Conservation (phyloP, 1,140 invertebrate genomes). For the Drosophila grimshawi region DNA sequence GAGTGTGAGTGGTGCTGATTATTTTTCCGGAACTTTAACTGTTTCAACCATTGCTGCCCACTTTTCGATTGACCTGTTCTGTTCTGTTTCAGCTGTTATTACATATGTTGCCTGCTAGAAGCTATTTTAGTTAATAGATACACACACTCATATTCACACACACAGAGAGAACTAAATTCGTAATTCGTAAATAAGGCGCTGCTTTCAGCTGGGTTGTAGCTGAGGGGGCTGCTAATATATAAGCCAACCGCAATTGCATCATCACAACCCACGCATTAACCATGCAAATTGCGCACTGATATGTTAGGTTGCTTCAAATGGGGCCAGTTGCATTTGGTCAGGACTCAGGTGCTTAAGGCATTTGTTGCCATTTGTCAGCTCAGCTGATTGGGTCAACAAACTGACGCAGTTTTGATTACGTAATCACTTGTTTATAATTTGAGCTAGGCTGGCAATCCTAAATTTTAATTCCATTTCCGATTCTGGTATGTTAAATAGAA, state of each 20-base stretch:
- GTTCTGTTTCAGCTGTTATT: too few species aligned
- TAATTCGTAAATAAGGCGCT: slow-evolving; percentile 33
- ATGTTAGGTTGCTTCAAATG: slow-evolving; percentile 17
- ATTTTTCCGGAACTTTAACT: too few species aligned
- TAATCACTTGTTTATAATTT: slow-evolving; percentile 73
- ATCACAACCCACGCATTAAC: slow-evolving; percentile 55
- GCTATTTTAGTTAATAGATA: slow-evolving; percentile 27
- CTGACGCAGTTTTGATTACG: slow-evolving; percentile 44
- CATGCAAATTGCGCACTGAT: slow-evolving; percentile 66
- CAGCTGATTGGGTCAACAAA: slow-evolving; percentile 74
- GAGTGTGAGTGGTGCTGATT: too few species aligned
- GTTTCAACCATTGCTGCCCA: too few species aligned
- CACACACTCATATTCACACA: not conserved
- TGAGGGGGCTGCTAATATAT: slow-evolving; percentile 24
- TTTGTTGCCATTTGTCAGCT: slow-evolving; percentile 42
- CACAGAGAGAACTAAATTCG: not conserved
- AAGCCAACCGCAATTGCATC: slow-evolving; percentile 41
- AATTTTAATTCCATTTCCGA: too few species aligned
- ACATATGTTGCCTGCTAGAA: not conserved
- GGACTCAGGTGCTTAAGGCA: slow-evolving; percentile 50
- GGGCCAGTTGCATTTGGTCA: slow-evolving; percentile 13
- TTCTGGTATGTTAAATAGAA: too few species aligned
- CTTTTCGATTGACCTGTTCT: too few species aligned
- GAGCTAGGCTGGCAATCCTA: not conserved
- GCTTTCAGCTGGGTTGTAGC: not conserved